phyloP scores from a whole-genome alignment of 2,113 vertebrate species.

The Sceloporus tristichus region DNA sequence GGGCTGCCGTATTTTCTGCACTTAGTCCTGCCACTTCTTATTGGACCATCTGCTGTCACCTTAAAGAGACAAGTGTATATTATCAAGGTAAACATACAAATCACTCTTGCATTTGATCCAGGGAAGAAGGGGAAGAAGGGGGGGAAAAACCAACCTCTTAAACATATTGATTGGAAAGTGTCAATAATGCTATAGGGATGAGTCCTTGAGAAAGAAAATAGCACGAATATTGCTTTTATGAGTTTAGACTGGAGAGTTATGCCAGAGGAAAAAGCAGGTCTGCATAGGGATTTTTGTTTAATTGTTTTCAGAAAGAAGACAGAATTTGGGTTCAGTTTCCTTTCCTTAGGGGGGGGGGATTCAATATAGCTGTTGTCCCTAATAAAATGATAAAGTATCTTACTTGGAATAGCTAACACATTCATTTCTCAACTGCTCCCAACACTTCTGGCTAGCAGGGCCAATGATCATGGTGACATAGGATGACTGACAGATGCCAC shows the following conservation, averaged over 20 bases:
- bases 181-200: conserved; percentile 67
- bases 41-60: conserved; percentile 82
- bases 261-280: conserved; percentile 27
- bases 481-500: too few species aligned
- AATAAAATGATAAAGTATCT: too few species aligned
- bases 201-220: conserved; percentile 61
- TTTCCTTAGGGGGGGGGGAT: background rate
- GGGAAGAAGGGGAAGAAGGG: conserved; percentile 41
- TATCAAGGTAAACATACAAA: conserved; percentile 77
- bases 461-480: too few species aligned
- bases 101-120: conserved; percentile 73
- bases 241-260: conserved; percentile 56
- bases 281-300: conserved; percentile 41
- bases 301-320: conserved; percentile 40
- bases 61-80: conserved; percentile 83
- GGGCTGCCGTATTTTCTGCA: conserved; percentile 84
- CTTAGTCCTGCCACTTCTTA: conserved; percentile 85
- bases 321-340: background rate
- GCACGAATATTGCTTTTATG: conserved; percentile 38
- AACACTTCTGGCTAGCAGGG: too few species aligned
- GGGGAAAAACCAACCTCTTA: conserved; percentile 49
- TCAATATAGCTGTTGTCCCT: background rate
- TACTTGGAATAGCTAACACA: too few species aligned
- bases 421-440: too few species aligned
- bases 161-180: conserved; percentile 72